A percentile compares a stretch with the other conserved stretches of the same genome.
Evolutionary conservation across 2,113 vertebrate species (phyloP).

Genomic region (Motacilla tschutschensis): DNA sequence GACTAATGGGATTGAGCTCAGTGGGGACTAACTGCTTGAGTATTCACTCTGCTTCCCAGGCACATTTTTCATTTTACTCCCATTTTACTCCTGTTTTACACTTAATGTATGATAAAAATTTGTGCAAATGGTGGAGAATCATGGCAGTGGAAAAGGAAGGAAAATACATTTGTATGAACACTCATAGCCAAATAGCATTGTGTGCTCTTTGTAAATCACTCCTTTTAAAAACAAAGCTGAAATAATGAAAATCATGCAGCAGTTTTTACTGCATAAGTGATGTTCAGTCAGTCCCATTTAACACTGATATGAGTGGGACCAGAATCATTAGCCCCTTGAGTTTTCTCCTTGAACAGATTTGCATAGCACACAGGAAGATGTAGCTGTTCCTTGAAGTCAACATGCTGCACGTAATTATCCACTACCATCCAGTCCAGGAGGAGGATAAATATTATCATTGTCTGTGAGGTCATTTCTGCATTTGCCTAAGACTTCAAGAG

Average conservation of each 20-base stretch:
- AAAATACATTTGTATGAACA: background rate
- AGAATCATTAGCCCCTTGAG: background rate
- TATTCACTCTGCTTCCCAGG: background rate
- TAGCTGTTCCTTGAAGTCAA: conserved; percentile 32
- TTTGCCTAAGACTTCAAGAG: conserved; percentile 48
- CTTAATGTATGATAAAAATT: background rate
- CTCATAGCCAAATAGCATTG: background rate
- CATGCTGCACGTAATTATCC: conserved; percentile 19
- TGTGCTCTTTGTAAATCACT: background rate
- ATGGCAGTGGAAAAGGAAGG: background rate
- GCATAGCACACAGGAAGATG: background rate
- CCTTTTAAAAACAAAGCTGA: background rate
- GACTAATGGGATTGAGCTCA: background rate
- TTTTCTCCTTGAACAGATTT: background rate
- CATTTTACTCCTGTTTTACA: background rate
- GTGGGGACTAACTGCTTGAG: background rate
- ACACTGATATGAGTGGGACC: background rate
- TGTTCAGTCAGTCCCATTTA: background rate
- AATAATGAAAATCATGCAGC: background rate
- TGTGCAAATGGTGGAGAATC: background rate
- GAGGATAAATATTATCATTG: background rate
- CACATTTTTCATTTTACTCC: background rate
- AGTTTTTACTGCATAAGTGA: background rate
- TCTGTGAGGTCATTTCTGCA: conserved; percentile 32
- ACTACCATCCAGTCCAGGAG: conserved; percentile 13